Evolutionary conservation across 2,797 vertebrate species (phyloP).

Genomic region (Myotis vivesi): DNA sequence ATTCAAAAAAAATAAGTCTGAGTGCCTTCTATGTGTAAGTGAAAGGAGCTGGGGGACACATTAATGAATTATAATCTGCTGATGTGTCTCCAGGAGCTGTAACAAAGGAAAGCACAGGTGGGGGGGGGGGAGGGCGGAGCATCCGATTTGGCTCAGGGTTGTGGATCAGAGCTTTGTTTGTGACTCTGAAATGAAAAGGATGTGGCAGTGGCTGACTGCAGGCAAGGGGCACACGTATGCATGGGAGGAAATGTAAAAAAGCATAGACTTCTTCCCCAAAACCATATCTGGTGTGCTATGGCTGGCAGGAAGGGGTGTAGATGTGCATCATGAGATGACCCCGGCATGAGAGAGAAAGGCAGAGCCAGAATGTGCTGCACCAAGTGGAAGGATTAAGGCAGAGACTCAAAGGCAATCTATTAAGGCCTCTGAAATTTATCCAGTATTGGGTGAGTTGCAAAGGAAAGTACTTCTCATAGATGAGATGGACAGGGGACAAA

Average conservation of each 20-base stretch:
- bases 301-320: not conserved
- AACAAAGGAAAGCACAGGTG: not conserved
- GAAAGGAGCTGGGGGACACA: not conserved
- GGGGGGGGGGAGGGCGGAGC: fast-evolving
- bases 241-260: not conserved
- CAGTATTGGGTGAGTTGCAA: not conserved
- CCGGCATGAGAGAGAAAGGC: not conserved
- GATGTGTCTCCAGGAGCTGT: not conserved
- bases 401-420: not conserved
- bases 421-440: not conserved
- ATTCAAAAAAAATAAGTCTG: not conserved
- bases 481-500: not conserved
- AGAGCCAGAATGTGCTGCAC: not conserved
- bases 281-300: not conserved
- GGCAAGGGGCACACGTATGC: not conserved
- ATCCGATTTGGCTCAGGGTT: not conserved
- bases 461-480: not conserved
- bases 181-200: not conserved
- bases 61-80: not conserved
- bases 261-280: not conserved
- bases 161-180: not conserved
- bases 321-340: not conserved
- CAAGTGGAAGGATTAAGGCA: not conserved
- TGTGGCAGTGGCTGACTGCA: not conserved
- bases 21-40: not conserved